Conservation (phyloP, 2,797 vertebrate genomes). For the Pteropus rufus region DNA sequence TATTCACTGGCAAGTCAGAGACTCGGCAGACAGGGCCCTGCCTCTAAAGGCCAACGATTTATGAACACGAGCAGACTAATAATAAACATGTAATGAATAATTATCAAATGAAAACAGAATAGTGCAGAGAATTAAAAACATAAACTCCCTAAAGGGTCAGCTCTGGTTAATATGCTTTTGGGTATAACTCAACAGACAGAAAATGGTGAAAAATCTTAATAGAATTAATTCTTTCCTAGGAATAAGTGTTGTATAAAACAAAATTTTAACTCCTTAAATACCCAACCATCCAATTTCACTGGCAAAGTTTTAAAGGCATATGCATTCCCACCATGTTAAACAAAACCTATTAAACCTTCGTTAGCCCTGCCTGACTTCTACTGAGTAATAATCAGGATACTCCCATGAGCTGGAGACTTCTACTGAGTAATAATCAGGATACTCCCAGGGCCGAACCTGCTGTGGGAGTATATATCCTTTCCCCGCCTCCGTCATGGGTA, state of each 20-base stretch:
- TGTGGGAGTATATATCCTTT: background rate
- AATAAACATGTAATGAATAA: background rate
- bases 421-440: background rate
- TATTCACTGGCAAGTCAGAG: slow-evolving; percentile 3
- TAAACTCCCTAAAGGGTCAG: background rate
- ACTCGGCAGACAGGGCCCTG: background rate
- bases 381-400: background rate
- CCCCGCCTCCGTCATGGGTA: background rate
- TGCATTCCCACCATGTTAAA: background rate
- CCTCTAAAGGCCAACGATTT: background rate
- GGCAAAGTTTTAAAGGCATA: background rate
- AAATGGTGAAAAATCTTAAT: background rate
- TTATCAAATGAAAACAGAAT: background rate
- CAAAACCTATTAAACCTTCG: background rate
- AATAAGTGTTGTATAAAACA: background rate
- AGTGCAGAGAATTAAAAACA: background rate
- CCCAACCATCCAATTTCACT: background rate
- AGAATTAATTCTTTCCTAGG: background rate
- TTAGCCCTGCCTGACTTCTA: background rate
- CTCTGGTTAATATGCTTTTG: background rate
- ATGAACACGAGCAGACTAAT: background rate
- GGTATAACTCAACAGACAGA: background rate
- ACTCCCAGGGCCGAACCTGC: background rate
- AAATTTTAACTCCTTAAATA: background rate
- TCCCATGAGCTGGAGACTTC: background rate